Conservation (phyloP, 2,888 invertebrate species). For the Aromia moschata region DNA sequence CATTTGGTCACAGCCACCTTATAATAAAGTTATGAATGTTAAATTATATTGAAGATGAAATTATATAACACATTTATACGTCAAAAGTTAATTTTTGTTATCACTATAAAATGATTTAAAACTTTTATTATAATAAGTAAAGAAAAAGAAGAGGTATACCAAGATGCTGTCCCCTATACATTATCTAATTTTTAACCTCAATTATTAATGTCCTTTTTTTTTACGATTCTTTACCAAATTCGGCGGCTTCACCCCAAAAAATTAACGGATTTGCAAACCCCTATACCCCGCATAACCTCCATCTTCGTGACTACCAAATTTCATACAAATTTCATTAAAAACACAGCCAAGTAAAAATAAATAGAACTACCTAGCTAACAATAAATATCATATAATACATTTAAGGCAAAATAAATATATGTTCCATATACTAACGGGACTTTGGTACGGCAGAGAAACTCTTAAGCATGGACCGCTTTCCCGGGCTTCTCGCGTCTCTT, state of each 20-base stretch:
- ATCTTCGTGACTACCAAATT: conserved; percentile 7
- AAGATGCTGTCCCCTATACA: too few relatives aligned
- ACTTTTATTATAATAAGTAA: too few relatives aligned
- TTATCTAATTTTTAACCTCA: too few relatives aligned
- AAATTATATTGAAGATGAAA: too few relatives aligned
- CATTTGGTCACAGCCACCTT: too few relatives aligned
- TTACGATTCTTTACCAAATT: too few relatives aligned
- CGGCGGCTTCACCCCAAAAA: neutral
- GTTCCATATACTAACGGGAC: conserved; percentile 39
- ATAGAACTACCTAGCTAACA: conserved; percentile 31
- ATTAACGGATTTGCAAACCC: conserved; percentile 26
- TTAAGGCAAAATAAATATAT: conserved; percentile 30
- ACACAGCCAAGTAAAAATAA: conserved; percentile 40
- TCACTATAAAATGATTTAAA: too few relatives aligned
- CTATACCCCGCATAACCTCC: conserved; percentile 29
- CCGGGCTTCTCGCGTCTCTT: conserved; percentile 48
- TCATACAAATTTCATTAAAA: conserved; percentile 27
- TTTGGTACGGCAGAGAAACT: conserved; percentile 49
- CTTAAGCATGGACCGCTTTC: conserved; percentile 46
- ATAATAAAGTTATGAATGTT: too few relatives aligned
- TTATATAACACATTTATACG: too few relatives aligned
- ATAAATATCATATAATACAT: conserved; percentile 30
- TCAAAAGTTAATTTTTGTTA: too few relatives aligned
- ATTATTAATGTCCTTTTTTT: too few relatives aligned
- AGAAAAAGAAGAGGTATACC: too few relatives aligned